Evolutionary conservation across 2,888 invertebrate species (phyloP), one percentile per base, ranked within the genome.

Genomic region (Drosophila monieri): DNA sequence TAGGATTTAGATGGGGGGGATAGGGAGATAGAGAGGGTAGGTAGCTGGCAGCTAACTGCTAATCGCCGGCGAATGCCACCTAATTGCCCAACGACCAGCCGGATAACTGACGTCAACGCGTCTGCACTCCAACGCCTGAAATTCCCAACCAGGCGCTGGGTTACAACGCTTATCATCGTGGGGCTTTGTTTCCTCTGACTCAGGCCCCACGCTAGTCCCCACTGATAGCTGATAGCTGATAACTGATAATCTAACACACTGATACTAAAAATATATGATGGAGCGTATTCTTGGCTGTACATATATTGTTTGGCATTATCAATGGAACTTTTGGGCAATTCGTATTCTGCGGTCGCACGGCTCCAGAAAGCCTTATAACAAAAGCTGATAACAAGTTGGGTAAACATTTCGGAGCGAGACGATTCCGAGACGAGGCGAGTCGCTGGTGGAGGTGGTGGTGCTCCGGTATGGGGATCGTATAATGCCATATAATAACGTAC

Each of bases 381-480:
- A 27, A 27, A 27, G 68, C 62, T 79, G 83, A 83, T 84, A 84
- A 80, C 64, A 47, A 65, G 58, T 57, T 66, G 70, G 69, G 77
- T 60, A 77, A 77, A 74, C 76, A 73, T 39, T 35, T 51, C 27
- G 41, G 41, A 48, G 21, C 25, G 58, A 48, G 57, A 53, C 39
- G 59, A 54, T 14, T 14, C 14, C 41, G 25, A 39, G 21, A 1
- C 39, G 18, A n/a, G n/a, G n/a, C 14, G 37, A 39, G 6, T 4
- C 14, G 15, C 5, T 18, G 18, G 18, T 18, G 1, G 54, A 18
- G 41, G 23, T 18, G 1, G 54, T 10, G 41, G 23, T 39, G 47
- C 46, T 47, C n/a, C n/a, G n/a, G n/a, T n/a, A n/a, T 35, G 35
- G 60, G 46, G 60, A 64, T 65, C 65, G 65, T 52, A 64, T 64